Evolutionary conservation across 1,140 invertebrate genomes (phyloP).

Genomic region (Stegodyphus mimosarum): DNA sequence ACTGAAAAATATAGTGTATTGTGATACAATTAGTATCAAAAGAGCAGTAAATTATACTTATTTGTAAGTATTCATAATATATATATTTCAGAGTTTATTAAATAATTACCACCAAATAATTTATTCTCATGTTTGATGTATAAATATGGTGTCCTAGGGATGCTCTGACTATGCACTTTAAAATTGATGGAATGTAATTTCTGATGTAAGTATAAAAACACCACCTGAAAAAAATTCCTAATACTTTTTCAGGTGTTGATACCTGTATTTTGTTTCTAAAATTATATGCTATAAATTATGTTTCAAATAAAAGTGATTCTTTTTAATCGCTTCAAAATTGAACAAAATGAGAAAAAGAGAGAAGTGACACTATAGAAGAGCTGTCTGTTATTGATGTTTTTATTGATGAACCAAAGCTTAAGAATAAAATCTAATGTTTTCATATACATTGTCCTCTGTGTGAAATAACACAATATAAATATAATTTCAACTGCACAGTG

Average conservation of each 20-base stretch:
- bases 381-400: constrained; percentile 61
- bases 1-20: no score
- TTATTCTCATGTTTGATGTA: no score
- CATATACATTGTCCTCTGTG: constrained; percentile 6
- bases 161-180: constrained; percentile 20
- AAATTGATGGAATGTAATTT: not conserved
- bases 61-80: no score
- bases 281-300: not conserved
- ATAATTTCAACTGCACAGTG: no score
- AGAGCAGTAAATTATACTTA: no score
- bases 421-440: constrained; percentile 60
- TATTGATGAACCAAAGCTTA: constrained; percentile 61
- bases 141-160: not conserved
- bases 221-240: constrained; percentile 24
- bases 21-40: no score
- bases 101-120: no score
- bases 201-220: constrained; percentile 18
- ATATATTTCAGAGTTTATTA: no score
- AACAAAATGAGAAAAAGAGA: constrained; percentile 42
- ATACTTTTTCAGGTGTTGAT: constrained; percentile 1
- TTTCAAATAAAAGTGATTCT: constrained; percentile 29
- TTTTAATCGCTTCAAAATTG: constrained; percentile 54
- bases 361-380: constrained; percentile 57
- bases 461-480: no score
- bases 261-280: not conserved